These are phyloP conservation scores for Heteromyza rotundicornis DNA, from an alignment of 2,888 invertebrate species.

Conservation along the genomic window DNA sequence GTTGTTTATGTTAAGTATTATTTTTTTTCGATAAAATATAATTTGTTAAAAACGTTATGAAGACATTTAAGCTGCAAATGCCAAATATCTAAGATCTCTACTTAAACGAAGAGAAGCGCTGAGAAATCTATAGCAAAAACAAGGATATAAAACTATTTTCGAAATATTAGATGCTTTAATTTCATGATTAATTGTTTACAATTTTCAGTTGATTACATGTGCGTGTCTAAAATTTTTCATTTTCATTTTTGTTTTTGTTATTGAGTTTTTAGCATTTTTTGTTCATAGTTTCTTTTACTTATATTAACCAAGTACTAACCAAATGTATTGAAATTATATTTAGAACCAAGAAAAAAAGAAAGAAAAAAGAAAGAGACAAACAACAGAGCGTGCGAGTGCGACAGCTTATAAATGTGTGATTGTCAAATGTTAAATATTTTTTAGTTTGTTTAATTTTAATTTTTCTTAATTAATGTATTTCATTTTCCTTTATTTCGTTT, in stretches of 20 bases:
- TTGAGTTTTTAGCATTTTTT: slow-evolving; percentile 16
- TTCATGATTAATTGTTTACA: slow-evolving; percentile 25
- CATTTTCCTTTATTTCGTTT: too few species aligned
- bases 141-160: slow-evolving; percentile 41
- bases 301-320: slow-evolving; percentile 49
- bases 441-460: slow-evolving; percentile 31
- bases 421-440: slow-evolving; percentile 51
- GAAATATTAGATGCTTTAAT: slow-evolving; percentile 21
- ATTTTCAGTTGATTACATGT: slow-evolving; percentile 37
- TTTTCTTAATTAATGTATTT: slow-evolving; percentile 35
- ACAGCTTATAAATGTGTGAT: slow-evolving; percentile 44
- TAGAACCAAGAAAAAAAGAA: slow-evolving; percentile 2
- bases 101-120: too few species aligned
- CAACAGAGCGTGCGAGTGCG: slow-evolving; percentile 30
- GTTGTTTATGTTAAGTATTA: slow-evolving; percentile 41
- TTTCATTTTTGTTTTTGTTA: too few species aligned
- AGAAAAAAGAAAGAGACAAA: not conserved
- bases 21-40: slow-evolving; percentile 18
- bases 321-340: not conserved
- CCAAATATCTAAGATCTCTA: too few species aligned
- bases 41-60: too few species aligned
- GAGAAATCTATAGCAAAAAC: slow-evolving; percentile 22
- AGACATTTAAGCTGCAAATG: too few species aligned
- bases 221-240: slow-evolving; percentile 36
- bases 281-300: slow-evolving; percentile 29